These are phyloP conservation scores for Dascyllus trimaculatus DNA, from an alignment of 2,113 vertebrate genomes.

Conservation along the genomic window DNA sequence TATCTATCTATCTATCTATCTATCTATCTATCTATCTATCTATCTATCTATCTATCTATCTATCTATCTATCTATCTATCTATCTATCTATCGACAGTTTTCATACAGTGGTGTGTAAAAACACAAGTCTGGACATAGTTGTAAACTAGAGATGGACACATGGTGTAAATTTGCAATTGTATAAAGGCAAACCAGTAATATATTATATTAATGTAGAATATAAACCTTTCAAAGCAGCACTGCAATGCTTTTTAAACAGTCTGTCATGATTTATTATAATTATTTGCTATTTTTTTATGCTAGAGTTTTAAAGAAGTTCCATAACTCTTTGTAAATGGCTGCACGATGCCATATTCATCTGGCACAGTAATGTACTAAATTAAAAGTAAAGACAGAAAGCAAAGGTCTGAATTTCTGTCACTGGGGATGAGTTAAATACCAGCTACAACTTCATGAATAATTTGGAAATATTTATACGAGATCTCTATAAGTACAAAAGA, in stretches of 20 bases:
- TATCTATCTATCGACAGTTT: constrained; percentile 15
- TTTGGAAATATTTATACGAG: constrained; percentile 1
- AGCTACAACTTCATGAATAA: background rate
- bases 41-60: constrained; percentile 42
- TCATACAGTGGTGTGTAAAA: constrained; percentile 51
- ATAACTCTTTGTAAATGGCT: constrained; percentile 1
- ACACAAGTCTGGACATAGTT: constrained; percentile 55
- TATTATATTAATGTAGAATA: constrained; percentile 29
- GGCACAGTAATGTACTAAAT: background rate
- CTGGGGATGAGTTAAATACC: background rate
- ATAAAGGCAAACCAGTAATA: constrained; percentile 44
- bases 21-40: constrained; percentile 34
- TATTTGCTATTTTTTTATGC: constrained; percentile 3
- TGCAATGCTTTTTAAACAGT: constrained; percentile 10
- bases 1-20: constrained; percentile 30
- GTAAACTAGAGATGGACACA: constrained; percentile 58
- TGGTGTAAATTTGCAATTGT: constrained; percentile 70
- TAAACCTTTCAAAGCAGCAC: constrained; percentile 15
- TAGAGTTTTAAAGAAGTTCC: background rate
- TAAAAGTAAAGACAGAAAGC: background rate
- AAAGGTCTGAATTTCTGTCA: constrained; percentile 6
- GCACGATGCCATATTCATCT: background rate
- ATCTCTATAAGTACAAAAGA: background rate
- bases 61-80: constrained; percentile 30
- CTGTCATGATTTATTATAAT: constrained; percentile 3